phyloP scores from a whole-genome alignment of 1,140 invertebrate species.

The Zaprionus ghesquierei region DNA sequence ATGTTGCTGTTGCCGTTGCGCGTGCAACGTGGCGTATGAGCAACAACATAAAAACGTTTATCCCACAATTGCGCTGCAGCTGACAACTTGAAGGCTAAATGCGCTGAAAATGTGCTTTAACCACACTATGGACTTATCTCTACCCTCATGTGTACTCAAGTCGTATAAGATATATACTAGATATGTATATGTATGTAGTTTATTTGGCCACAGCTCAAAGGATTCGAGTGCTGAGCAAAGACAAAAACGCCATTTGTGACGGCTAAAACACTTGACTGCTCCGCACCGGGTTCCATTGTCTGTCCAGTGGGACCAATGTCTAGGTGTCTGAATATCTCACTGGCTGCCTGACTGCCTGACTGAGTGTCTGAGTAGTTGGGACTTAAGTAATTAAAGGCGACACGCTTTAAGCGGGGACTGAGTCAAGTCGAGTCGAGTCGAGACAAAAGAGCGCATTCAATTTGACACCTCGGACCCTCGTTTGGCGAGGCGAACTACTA shows the following conservation, averaged over 20 bases:
- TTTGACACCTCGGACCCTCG: slow-evolving; percentile 37
- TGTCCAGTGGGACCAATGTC: not conserved
- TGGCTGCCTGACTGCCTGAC: not conserved
- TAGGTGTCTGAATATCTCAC: not conserved
- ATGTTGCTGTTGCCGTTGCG: slow-evolving; percentile 12
- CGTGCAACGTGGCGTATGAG: slow-evolving; percentile 54
- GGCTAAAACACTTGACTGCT: slow-evolving; percentile 54
- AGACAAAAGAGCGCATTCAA: slow-evolving; percentile 43
- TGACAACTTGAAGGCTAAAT: slow-evolving; percentile 21
- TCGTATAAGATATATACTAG: not conserved
- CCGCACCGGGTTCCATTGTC: slow-evolving; percentile 13
- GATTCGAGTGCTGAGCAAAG: slow-evolving; percentile 45
- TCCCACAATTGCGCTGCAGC: slow-evolving; percentile 21
- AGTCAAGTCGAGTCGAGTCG: slow-evolving; percentile 5
- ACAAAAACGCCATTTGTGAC: slow-evolving; percentile 26
- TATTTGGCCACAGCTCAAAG: slow-evolving; percentile 34
- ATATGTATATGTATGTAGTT: not conserved
- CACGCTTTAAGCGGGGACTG: slow-evolving; percentile 7
- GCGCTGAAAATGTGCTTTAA: not conserved
- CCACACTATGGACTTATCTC: not conserved
- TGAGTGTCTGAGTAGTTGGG: slow-evolving; percentile 1
- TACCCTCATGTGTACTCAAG: not conserved
- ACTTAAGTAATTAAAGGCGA: slow-evolving; percentile 57
- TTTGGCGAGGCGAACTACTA: slow-evolving; percentile 27
- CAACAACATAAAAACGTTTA: slow-evolving; percentile 46